Evolutionary conservation across 2,888 invertebrate species (phyloP), one percentile per base, ranked within the genome.

Genomic region (Dusona sp.): DNA sequence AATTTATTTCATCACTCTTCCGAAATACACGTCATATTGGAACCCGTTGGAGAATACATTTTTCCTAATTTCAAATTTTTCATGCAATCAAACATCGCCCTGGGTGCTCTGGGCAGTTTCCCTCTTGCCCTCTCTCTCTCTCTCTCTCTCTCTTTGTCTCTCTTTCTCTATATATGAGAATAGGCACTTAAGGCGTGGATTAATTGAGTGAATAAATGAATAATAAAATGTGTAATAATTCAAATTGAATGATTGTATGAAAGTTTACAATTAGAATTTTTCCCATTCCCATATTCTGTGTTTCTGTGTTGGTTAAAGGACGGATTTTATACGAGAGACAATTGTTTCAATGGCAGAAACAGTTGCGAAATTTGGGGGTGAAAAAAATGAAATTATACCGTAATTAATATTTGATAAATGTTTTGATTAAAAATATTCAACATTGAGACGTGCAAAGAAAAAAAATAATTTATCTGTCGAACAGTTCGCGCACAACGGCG

Each of bases 391-490:
- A 0, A 0, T 29, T 29, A 29, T 16, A 61, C 4, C 29, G 25
- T 61, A 0, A 61, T 4, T 29, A 16, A 29, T 25, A 29, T 25
- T 57, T 3, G 3, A 13, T 11, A 9, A 25, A 57, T 29, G 65
- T 42, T 48, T n/a, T n/a, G 38, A 19, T 51, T 9, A 33, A 6
- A 48, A 8, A 36, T 16, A 25, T 57, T 74, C 38, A 11, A 36
- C 36, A 51, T 42, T 16, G 19, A 38, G 19, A 70, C 33, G 73
- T 73, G 72, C 67, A 42, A 16, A 45, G n/a, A 57, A 25, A 67
- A 36, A n/a, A 33, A 11, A 61, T 48, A 79, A 84, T 83, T 54
- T 64, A 83, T 68, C 57, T 6, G 54, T 38, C 61, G 25, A 48
- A 16, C 36, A 61, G 22, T 48, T 36, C 64, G 38, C 67, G 79